phyloP scores from a whole-genome alignment of 2,888 invertebrate species.

The Xestobium rufovillosum region DNA sequence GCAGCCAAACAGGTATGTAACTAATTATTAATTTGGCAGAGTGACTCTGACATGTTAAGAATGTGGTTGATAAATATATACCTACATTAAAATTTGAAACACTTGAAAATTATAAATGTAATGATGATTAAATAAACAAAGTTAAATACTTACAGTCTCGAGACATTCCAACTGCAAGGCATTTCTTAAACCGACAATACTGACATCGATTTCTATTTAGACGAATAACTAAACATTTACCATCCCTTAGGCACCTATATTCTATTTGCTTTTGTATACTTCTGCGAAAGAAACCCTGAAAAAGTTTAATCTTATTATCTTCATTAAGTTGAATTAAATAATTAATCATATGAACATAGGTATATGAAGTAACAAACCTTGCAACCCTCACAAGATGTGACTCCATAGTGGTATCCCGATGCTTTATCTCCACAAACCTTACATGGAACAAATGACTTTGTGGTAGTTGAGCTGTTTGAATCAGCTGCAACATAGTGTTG shows the following conservation, averaged over 20 bases:
- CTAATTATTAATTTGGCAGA: too few species aligned
- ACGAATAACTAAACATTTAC: constrained; percentile 88
- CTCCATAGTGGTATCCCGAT: constrained; percentile 95
- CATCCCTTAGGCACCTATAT: constrained; percentile 88
- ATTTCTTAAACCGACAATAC: constrained; percentile 95
- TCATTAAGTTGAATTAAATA: too few species aligned
- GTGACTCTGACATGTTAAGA: too few species aligned
- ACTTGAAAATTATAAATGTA: too few species aligned
- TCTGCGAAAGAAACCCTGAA: constrained; percentile 89
- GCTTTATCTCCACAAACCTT: constrained; percentile 97
- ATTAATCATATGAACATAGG: not conserved
- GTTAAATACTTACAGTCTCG: constrained; percentile 86
- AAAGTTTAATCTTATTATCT: too few species aligned
- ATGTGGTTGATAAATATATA: too few species aligned
- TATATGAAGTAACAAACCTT: constrained; percentile 59
- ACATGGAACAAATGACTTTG: constrained; percentile 86
- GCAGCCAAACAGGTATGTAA: too few species aligned
- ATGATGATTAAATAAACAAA: too few species aligned
- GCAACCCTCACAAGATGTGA: constrained; percentile 96
- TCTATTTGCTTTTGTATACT: constrained; percentile 97
- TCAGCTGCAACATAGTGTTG: constrained; percentile 71
- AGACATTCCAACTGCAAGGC: constrained; percentile 93
- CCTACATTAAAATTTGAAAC: too few species aligned
- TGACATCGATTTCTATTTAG: constrained; percentile 93
- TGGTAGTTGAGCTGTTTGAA: constrained; percentile 67